Conservation (phyloP, 2,113 vertebrate species). For the Dinomys branickii region DNA sequence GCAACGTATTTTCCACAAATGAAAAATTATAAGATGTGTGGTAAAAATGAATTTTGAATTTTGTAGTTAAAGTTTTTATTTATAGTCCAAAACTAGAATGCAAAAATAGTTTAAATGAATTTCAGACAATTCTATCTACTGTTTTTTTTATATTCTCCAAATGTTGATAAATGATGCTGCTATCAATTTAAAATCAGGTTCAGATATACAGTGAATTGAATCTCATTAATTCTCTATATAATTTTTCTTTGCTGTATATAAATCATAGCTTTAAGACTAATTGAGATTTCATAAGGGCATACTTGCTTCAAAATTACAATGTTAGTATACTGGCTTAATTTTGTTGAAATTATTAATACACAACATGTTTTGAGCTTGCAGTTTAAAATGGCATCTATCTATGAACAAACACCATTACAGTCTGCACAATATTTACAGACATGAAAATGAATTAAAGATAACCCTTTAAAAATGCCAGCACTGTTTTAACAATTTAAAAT, state of each 20-base stretch:
- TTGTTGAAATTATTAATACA: background rate
- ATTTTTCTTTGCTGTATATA: conserved; percentile 65
- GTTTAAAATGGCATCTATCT: background rate
- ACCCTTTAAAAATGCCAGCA: background rate
- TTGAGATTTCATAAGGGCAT: background rate
- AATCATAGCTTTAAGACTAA: background rate
- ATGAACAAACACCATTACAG: background rate
- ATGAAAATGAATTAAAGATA: background rate
- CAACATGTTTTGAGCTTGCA: background rate
- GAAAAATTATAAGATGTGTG: conserved; percentile 70
- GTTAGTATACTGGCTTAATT: conserved; percentile 38
- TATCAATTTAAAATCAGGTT: conserved; percentile 80
- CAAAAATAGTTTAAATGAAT: conserved; percentile 80
- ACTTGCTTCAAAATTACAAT: background rate
- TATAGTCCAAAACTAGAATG: conserved; percentile 69
- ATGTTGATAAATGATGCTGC: conserved; percentile 77
- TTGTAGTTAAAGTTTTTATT: conserved; percentile 78
- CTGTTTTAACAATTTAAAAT: background rate
- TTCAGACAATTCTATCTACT: conserved; percentile 71
- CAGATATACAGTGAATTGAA: conserved; percentile 61
- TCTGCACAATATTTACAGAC: background rate
- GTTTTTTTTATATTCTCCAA: conserved; percentile 72
- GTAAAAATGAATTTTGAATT: conserved; percentile 66
- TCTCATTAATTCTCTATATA: conserved; percentile 73
- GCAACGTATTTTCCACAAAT: conserved; percentile 77